These are phyloP conservation scores for Pseudochaenichthys georgianus DNA, from an alignment of 2,797 vertebrate genomes.

Conservation along the genomic window DNA sequence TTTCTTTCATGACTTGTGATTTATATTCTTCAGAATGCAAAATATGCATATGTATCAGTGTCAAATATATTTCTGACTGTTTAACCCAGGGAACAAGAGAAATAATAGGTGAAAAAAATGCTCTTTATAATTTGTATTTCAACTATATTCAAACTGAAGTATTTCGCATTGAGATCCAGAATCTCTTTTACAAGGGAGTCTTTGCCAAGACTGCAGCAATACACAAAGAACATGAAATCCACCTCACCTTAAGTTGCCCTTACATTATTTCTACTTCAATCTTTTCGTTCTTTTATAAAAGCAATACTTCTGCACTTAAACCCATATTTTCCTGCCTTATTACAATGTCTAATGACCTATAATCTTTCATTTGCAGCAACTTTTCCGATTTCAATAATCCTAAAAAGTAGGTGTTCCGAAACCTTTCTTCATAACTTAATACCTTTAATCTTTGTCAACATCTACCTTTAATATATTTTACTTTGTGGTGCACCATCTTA, in stretches of 20 bases:
- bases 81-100: neutral
- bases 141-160: too few relatives aligned
- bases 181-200: neutral
- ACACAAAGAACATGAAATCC: neutral
- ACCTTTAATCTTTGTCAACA: neutral
- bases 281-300: neutral
- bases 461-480: neutral
- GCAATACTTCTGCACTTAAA: neutral
- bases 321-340: neutral
- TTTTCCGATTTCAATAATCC: neutral
- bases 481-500: neutral
- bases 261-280: neutral
- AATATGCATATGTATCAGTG: neutral
- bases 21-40: neutral
- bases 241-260: neutral
- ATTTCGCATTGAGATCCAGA: neutral
- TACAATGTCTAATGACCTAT: neutral
- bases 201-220: too few relatives aligned
- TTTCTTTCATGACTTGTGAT: too few relatives aligned
- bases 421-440: neutral
- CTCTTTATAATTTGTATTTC: too few relatives aligned
- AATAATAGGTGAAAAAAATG: too few relatives aligned
- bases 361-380: neutral
- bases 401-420: neutral
- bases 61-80: neutral